A percentile compares a stretch with the other conserved stretches of the same genome.
These are phyloP conservation scores for Carabus problematicus DNA, from an alignment of 2,888 invertebrate genomes.

Conservation along the genomic window DNA sequence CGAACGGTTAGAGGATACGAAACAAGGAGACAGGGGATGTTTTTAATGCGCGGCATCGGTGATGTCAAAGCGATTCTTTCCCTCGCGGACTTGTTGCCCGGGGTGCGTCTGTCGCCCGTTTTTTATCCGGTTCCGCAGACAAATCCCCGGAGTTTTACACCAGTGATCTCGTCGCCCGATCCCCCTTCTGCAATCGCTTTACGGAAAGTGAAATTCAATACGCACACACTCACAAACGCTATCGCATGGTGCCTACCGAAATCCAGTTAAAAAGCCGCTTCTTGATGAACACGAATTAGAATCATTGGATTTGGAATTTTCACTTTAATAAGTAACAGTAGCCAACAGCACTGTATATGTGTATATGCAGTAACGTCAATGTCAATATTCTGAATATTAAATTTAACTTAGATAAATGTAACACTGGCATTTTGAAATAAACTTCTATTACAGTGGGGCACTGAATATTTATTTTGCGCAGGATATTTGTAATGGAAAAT, in stretches of 20 bases:
- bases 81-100: constrained; percentile 41
- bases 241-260: constrained; percentile 1
- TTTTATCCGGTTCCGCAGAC: constrained; percentile 39
- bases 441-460: too few relatives aligned
- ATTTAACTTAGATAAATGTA: too few relatives aligned
- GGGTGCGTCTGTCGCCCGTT: constrained; percentile 40
- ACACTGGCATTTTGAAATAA: too few relatives aligned
- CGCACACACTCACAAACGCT: constrained; percentile 4
- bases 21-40: constrained; percentile 3
- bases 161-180: constrained; percentile 20
- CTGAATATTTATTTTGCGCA: too few relatives aligned
- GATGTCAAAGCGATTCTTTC: constrained; percentile 41
- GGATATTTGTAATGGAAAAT: too few relatives aligned
- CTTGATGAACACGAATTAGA: constrained; percentile 9
- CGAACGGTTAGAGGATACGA: constrained; percentile 5
- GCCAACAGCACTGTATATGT: too few relatives aligned
- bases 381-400: too few relatives aligned
- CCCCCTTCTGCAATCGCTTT: constrained; percentile 34
- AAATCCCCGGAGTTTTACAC: constrained; percentile 38
- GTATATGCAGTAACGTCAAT: too few relatives aligned
- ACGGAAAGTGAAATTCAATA: constrained; percentile 41
- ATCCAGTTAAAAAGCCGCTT: constrained; percentile 11
- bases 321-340: too few relatives aligned
- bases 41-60: constrained; percentile 39
- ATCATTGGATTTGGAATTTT: background rate